Base-by-base conservation (phyloP, 2,113 vertebrate genomes). In the Eurystomus gularis region DNA sequence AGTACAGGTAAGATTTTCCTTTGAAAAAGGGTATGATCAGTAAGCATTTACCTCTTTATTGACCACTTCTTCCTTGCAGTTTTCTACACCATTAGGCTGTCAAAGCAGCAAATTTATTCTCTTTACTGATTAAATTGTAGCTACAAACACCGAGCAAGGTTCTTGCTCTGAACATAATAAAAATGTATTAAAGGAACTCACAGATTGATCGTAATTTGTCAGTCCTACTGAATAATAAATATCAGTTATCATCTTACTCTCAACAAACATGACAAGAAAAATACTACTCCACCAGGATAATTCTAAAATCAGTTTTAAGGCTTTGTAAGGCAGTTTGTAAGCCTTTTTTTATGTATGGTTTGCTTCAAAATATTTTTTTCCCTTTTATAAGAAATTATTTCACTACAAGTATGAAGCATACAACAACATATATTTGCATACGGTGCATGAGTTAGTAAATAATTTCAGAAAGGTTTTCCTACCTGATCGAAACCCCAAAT, bases 261-360 rank as follows among this genome's bases (percentile, higher is more conserved):
- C 68, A 90, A 86, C 39, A 93, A 92, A 93, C 13, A 83, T 35
- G 69, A 95, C 72, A 96, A 82, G 72, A 95, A 88, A 92, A 95
- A 81, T 94, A 86, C 49, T 62, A 71, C n/a, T 90, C 39, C 28
- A 81, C 5, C 9, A 52, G n/a, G 8, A 81, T 77, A 62, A 88
- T 62, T 77, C 90, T 49, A 37, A 90, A 77, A 77, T 66, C 26
- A 31, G 7, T 16, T 83, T 71, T 60, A 93, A 81, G 16, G 16
- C 11, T 82, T 96, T 88, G 82, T 73, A 71, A 86, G 55, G 35
- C 28, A 80, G 28, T 18, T 46, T 88, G 9, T 33, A 75, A 73
- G 24, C 13, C 17, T 48, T 18, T 75, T 70, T 40, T 80, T 12
- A 81, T 25, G 5, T 44, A 64, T 6, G 2, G 81, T 57, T 79